These are phyloP conservation scores for Paragorgia papillata DNA, from an alignment of 92 coral and sea anemone genomes.

Conservation along the genomic window DNA sequence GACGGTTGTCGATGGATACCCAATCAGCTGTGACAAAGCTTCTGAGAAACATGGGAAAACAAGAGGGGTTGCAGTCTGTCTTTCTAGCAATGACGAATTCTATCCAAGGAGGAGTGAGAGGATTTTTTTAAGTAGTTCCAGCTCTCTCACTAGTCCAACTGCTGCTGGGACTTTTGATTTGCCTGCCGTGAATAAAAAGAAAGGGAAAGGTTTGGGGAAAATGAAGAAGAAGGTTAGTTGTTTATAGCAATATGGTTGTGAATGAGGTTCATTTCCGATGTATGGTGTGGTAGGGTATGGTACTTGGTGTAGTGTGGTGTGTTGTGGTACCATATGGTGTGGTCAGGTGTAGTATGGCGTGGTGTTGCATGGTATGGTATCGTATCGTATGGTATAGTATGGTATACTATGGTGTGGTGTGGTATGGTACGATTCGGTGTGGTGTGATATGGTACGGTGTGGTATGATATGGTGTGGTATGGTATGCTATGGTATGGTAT, in stretches of 20 bases:
- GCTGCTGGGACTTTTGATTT: constrained; percentile 63
- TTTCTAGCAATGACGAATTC: constrained; percentile 74
- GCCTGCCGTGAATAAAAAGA: constrained; percentile 57
- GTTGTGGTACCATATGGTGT: too few relatives aligned
- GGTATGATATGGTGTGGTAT: too few relatives aligned
- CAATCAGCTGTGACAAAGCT: constrained; percentile 56
- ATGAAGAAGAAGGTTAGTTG: constrained; percentile 49
- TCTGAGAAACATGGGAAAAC: constrained; percentile 53
- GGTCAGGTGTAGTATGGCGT: too few relatives aligned
- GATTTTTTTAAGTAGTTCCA: constrained; percentile 85
- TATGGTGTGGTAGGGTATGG: background rate
- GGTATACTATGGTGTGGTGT: too few relatives aligned
- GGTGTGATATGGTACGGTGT: too few relatives aligned
- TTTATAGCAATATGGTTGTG: background rate
- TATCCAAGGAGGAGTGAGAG: constrained; percentile 94
- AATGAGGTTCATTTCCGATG: too few relatives aligned
- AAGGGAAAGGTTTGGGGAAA: constrained; percentile 69
- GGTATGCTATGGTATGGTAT: too few relatives aligned
- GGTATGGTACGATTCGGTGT: too few relatives aligned
- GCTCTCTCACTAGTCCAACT: constrained; percentile 78
- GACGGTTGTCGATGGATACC: constrained; percentile 8
- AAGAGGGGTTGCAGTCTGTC: constrained; percentile 51
- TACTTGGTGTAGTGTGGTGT: too few relatives aligned
- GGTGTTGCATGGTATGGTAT: too few relatives aligned
- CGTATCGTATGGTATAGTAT: too few relatives aligned